Conservation (phyloP, 2,888 invertebrate genomes). For the Malacosoma neustria region DNA sequence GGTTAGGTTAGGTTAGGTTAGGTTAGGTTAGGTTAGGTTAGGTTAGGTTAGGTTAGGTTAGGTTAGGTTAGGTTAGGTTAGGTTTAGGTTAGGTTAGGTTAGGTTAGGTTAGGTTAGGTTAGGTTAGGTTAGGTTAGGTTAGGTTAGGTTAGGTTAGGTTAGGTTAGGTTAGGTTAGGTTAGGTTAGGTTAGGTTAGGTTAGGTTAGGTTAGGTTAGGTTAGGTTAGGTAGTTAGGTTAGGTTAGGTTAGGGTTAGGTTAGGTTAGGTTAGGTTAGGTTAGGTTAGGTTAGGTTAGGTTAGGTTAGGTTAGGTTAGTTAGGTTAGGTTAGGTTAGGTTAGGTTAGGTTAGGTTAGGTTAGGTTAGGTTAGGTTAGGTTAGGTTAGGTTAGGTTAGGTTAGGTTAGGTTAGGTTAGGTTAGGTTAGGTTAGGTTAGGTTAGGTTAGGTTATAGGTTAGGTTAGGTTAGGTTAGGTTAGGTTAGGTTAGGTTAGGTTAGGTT, state of each 20-base stretch:
- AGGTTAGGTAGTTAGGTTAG: conserved; percentile 11
- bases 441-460: conserved; percentile 1
- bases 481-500: conserved; percentile 8
- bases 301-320: neutral
- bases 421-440: too few species aligned
- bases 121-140: conserved; percentile 12
- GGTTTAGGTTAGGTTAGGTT: conserved; percentile 12
- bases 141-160: conserved; percentile 14
- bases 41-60: conserved; percentile 11
- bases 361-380: conserved; percentile 9
- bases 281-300: conserved; percentile 7
- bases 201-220: conserved; percentile 12
- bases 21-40: conserved; percentile 13
- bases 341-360: conserved; percentile 13
- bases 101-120: conserved; percentile 11
- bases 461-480: conserved; percentile 12
- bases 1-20: conserved; percentile 9
- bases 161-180: conserved; percentile 14
- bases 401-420: conserved; percentile 5
- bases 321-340: conserved; percentile 9
- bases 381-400: conserved; percentile 1
- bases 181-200: conserved; percentile 13
- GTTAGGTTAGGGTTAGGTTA: conserved; percentile 8
- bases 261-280: conserved; percentile 13
- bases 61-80: conserved; percentile 11